These are phyloP conservation scores for Streptopelia turtur DNA, from an alignment of 2,797 vertebrate genomes.

Conservation along the genomic window DNA sequence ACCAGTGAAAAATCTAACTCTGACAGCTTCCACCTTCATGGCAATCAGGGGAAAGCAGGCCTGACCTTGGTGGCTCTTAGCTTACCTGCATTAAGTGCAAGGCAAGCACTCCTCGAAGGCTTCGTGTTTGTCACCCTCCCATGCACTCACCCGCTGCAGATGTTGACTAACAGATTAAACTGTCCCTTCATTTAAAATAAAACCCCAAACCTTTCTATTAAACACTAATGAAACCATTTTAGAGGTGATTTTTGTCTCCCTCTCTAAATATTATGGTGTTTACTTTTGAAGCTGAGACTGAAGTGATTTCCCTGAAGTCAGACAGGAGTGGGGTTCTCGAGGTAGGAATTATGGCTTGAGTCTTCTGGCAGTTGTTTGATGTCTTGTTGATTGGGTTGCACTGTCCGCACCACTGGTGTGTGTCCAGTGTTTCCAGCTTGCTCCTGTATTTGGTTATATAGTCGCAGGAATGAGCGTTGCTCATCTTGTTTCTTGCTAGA, in stretches of 20 bases:
- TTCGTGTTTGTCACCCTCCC: neutral
- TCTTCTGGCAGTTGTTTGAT: neutral
- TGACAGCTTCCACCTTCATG: neutral
- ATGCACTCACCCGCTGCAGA: rapidly evolving
- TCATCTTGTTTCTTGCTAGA: neutral
- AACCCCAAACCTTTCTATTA: neutral
- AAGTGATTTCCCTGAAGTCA: neutral
- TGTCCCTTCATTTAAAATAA: neutral
- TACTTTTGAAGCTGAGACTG: neutral
- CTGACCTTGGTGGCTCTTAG: neutral
- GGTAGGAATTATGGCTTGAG: neutral
- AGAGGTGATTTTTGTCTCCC: rapidly evolving
- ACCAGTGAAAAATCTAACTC: neutral
- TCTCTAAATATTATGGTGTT: neutral
- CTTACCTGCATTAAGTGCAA: neutral
- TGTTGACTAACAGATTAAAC: neutral
- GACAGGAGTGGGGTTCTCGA: neutral
- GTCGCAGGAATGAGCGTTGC: neutral
- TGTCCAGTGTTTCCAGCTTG: neutral
- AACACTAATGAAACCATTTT: neutral
- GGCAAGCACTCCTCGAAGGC: neutral
- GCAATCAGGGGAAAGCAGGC: neutral
- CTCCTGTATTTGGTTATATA: neutral
- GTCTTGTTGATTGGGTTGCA: neutral
- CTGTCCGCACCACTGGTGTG: rapidly evolving